These are phyloP conservation scores for Luffia ferchaultella DNA, from an alignment of 2,888 invertebrate genomes.

Conservation along the genomic window DNA sequence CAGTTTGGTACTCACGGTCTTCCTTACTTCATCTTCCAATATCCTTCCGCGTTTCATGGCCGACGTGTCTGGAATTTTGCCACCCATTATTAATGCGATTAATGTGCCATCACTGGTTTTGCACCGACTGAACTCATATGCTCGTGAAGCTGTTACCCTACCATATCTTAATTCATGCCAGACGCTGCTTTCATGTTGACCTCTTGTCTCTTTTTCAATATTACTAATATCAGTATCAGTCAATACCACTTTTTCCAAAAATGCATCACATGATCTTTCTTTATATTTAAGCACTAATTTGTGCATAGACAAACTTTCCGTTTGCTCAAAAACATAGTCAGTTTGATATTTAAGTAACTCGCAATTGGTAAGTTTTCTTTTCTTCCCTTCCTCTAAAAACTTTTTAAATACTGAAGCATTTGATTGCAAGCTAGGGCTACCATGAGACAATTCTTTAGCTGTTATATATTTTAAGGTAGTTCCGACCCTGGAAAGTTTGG, in stretches of 20 bases:
- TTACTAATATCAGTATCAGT: no score
- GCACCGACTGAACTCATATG: conserved; percentile 6
- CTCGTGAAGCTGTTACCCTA: conserved; percentile 6
- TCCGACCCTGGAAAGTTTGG: no score
- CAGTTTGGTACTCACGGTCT: neutral
- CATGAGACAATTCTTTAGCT: no score
- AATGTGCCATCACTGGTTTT: conserved; percentile 6
- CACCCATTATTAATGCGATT: conserved; percentile 5
- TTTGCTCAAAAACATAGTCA: no score
- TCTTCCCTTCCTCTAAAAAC: conserved; percentile 4
- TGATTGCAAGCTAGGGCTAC: neutral
- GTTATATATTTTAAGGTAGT: no score
- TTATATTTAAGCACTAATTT: conserved; percentile 14
- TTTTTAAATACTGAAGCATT: neutral
- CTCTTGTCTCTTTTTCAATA: conserved; percentile 3
- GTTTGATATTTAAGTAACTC: conserved; percentile 8
- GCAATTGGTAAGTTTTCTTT: conserved; percentile 7
- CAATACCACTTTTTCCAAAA: neutral
- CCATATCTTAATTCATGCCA: conserved; percentile 5
- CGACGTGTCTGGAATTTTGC: conserved; percentile 6
- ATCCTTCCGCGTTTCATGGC: conserved; percentile 7
- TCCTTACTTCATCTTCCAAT: conserved; percentile 4
- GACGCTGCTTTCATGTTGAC: conserved; percentile 4
- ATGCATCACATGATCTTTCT: no score
- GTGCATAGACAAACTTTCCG: conserved; percentile 13